Evolutionary conservation across 2,797 vertebrate species (phyloP).

Genomic region (Chrosomus eos): DNA sequence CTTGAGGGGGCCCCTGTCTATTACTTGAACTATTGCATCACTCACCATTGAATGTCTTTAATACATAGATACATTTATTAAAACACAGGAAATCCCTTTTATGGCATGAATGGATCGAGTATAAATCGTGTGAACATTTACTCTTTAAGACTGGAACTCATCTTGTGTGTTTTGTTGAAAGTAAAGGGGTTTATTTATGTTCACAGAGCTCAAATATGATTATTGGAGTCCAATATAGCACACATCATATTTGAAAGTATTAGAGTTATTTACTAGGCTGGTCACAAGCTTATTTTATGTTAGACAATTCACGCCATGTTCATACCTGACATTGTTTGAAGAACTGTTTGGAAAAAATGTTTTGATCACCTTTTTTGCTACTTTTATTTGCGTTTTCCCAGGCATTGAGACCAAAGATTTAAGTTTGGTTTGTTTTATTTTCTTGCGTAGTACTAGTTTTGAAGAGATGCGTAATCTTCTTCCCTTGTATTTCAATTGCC

Average conservation of each 20-base stretch:
- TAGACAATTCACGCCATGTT: constrained; percentile 45
- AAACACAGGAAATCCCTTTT: constrained; percentile 68
- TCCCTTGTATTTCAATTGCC: constrained; percentile 56
- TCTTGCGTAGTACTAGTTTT: constrained; percentile 18
- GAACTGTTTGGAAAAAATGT: constrained; percentile 35
- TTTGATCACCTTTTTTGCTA: constrained; percentile 44
- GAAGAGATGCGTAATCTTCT: constrained; percentile 36
- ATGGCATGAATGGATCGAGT: constrained; percentile 60
- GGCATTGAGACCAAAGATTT: constrained; percentile 80
- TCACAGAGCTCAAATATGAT: constrained; percentile 46
- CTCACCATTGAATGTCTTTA: constrained; percentile 87
- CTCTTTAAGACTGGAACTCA: constrained; percentile 57
- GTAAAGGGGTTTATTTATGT: constrained; percentile 54
- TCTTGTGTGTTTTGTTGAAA: constrained; percentile 57
- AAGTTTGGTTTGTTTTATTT: constrained; percentile 63
- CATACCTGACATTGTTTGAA: constrained; percentile 40
- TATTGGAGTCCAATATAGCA: constrained; percentile 70
- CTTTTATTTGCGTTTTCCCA: constrained; percentile 49
- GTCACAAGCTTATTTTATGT: constrained; percentile 65
- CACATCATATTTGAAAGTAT: constrained; percentile 66
- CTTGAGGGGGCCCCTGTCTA: constrained; percentile 74
- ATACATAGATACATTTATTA: constrained; percentile 75
- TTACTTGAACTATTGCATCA: constrained; percentile 88
- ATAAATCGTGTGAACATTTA: constrained; percentile 68
- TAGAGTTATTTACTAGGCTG: constrained; percentile 58